Conservation (phyloP, 1,140 invertebrate genomes). For the Olivierus martensii region DNA sequence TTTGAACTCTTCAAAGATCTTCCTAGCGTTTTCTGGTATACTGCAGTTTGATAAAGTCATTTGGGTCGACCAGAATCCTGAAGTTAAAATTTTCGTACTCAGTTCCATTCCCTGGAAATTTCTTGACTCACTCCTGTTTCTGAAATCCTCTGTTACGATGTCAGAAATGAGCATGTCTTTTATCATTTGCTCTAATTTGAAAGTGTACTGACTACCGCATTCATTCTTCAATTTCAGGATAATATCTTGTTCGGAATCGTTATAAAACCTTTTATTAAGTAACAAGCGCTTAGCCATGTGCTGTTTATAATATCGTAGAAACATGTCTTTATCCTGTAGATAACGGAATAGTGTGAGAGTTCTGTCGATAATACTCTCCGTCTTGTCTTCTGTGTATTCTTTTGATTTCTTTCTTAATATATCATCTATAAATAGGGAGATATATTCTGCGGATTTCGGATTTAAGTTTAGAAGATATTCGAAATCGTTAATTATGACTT, state of each 20-base stretch:
- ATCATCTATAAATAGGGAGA: constrained; percentile 97
- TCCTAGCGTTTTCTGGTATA: constrained; percentile 71
- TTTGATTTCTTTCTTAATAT: constrained; percentile 97
- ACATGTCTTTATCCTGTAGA: constrained; percentile 97
- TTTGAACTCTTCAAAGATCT: constrained; percentile 89
- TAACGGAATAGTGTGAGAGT: constrained; percentile 99
- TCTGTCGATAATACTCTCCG: constrained; percentile 92
- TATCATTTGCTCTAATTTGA: constrained; percentile 99
- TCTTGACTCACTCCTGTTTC: constrained; percentile 58
- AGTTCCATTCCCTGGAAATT: constrained; percentile 81
- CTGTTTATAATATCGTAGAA: constrained; percentile 98
- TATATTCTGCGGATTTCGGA: constrained; percentile 92
- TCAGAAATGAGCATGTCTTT: constrained; percentile 99
- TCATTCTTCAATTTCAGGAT: constrained; percentile 99
- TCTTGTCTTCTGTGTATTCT: constrained; percentile 89
- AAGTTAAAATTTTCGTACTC: constrained; percentile 90
- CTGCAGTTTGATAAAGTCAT: constrained; percentile 77
- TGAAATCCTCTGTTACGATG: constrained; percentile 98
- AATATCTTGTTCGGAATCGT: constrained; percentile 99
- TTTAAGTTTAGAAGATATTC: constrained; percentile 98
- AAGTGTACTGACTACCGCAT: constrained; percentile 98
- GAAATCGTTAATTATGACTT: constrained; percentile 96
- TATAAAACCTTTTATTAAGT: constrained; percentile 94
- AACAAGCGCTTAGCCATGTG: constrained; percentile 94
- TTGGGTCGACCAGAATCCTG: constrained; percentile 98